Base-by-base conservation (phyloP, 2,113 vertebrate species). In the Prionailurus viverrinus region DNA sequence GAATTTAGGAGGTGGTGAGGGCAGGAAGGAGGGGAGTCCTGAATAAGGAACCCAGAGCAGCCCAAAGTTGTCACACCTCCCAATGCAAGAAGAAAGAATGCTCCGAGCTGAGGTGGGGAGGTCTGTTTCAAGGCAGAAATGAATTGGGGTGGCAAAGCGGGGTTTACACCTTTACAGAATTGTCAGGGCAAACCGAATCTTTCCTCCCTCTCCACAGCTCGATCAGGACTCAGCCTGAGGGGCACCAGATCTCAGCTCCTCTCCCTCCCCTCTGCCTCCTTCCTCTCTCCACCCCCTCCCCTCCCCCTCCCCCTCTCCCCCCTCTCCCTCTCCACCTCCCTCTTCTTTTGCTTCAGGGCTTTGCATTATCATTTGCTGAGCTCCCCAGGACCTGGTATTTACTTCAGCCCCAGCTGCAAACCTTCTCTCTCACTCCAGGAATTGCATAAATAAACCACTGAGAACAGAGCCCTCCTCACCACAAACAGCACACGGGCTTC, bases 361-460 rank as follows among this genome's bases (percentile, higher is more conserved):
- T 88, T 55, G 45, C 6, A 0, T 63, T 36, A 11, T 69, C 63
- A 8, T 27, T 63, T 27, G 79, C 65, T 29, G 84, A 74, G 66
- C 71, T 68, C 33, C 91, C 18, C 31, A 39, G 68, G 58, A 61
- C 81, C 69, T 10, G 58, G 58, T 41, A n/a, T 79, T 76, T 58
- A 55, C 91, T 93, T 91, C 51, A 63, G 83, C 55, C 23, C 51
- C 12, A 13, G 80, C 76, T 78, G 18, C 41, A 27, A 14, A 61
- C 33, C 74, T 94, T 95, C n/a, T 68, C 80, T 27, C 63, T 55
- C 13, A 31, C 45, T 51, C 78, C 68, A 53, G 79, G 85, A 97
- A 86, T 21, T 68, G 84, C 84, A 78, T 66, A 41, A 78, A 89
- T 68, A 94, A 92, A 87, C 91, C 79, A 13, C 80, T 8, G 58